Conservation (phyloP, 2,113 vertebrate species). For the Labrus mixtus region DNA sequence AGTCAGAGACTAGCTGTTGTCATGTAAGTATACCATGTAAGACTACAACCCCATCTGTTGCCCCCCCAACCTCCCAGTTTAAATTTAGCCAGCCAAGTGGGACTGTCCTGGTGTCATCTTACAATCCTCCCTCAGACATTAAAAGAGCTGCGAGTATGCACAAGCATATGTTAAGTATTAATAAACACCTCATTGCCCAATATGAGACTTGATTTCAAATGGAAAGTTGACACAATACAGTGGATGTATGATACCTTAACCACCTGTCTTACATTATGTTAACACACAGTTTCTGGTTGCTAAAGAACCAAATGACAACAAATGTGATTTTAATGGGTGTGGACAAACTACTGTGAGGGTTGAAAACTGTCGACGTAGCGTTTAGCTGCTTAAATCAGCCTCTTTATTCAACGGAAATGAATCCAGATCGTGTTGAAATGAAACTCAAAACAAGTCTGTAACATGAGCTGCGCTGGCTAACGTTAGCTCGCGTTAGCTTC, state of each 20-base stretch:
- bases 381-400: not conserved
- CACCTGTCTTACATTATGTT: not conserved
- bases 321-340: not conserved
- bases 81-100: slow-evolving; percentile 81
- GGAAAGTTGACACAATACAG: not conserved
- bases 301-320: not conserved
- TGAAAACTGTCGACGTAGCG: not conserved
- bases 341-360: not conserved
- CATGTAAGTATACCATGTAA: slow-evolving; percentile 77
- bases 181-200: not conserved
- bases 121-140: slow-evolving; percentile 66
- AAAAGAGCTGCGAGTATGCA: slow-evolving; percentile 54
- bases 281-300: not conserved
- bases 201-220: not conserved
- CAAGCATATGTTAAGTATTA: slow-evolving; percentile 3
- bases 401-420: not conserved
- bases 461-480: slow-evolving; percentile 22
- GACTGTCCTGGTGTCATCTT: slow-evolving; percentile 81
- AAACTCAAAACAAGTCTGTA: slow-evolving; percentile 11
- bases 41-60: slow-evolving; percentile 79
- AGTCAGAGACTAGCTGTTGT: slow-evolving; percentile 33
- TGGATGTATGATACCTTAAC: not conserved
- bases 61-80: slow-evolving; percentile 68
- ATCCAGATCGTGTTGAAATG: not conserved
- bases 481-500: slow-evolving; percentile 39